Conservation (phyloP, 2,888 invertebrate species). For the Acanthacorydalis orientalis region DNA sequence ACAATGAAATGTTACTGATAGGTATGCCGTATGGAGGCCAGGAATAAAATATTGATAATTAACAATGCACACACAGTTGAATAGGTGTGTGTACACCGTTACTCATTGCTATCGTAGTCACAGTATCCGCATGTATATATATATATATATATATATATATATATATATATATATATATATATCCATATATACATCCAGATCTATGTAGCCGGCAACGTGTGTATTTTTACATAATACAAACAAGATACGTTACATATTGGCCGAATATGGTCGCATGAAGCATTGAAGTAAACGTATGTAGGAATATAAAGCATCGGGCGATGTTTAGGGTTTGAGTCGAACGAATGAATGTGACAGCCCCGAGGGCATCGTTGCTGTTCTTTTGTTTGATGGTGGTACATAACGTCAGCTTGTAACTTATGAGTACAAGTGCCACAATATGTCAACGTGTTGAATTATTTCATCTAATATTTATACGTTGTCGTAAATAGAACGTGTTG, state of each 20-base stretch:
- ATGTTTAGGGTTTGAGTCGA: background rate
- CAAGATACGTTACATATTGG: too few species aligned
- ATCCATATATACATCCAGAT: too few species aligned
- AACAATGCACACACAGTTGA: background rate
- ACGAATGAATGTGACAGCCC: constrained; percentile 5
- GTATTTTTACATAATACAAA: too few species aligned
- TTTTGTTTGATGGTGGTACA: constrained; percentile 5
- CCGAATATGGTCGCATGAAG: too few species aligned
- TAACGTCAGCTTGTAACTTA: too few species aligned
- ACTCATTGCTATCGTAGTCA: background rate
- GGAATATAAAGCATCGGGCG: background rate
- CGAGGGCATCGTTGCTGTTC: constrained; percentile 8
- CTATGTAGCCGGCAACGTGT: too few species aligned
- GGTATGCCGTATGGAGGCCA: background rate
- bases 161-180: background rate
- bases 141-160: background rate
- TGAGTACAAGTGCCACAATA: too few species aligned
- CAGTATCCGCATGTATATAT: background rate
- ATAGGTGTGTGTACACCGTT: background rate
- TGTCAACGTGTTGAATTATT: too few species aligned
- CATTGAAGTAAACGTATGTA: too few species aligned
- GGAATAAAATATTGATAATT: background rate
- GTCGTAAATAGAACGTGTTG: too few species aligned
- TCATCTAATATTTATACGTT: too few species aligned
- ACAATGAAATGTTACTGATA: background rate